Percentiles rank a stretch among this genome's conserved stretches.
Evolutionary conservation across 1,140 invertebrate species (phyloP).

Genomic region (Halictus rubicundus): DNA sequence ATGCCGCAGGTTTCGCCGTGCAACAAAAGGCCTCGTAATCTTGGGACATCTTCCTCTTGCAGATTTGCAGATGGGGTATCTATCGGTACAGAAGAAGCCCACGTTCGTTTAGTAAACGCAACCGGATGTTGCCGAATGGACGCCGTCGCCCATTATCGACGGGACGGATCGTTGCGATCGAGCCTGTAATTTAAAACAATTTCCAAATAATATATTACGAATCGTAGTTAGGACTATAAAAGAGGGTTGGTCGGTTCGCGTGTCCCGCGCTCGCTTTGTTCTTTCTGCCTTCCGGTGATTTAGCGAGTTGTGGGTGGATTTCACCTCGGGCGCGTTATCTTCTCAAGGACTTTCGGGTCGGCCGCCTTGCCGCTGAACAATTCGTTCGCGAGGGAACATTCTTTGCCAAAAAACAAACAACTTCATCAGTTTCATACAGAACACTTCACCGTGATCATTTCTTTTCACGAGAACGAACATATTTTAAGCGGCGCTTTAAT

Average conservation of each 20-base stretch:
- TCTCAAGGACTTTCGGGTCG: neutral
- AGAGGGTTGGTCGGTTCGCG: slow-evolving; percentile 25
- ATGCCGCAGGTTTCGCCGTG: neutral
- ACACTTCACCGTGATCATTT: too few species aligned
- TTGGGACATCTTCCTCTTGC: neutral
- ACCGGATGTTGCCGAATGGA: slow-evolving; percentile 43
- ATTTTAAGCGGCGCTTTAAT: too few species aligned
- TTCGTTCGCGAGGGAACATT: neutral
- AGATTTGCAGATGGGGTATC: neutral
- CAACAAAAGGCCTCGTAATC: neutral
- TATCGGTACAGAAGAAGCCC: neutral
- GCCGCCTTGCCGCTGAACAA: neutral
- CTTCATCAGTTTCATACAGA: too few species aligned
- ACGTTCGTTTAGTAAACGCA: slow-evolving; percentile 4
- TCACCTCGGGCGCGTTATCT: slow-evolving; percentile 28
- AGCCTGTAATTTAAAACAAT: slow-evolving; percentile 68
- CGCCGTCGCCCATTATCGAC: slow-evolving; percentile 58
- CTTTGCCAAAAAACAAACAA: too few species aligned
- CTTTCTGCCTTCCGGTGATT: slow-evolving; percentile 55
- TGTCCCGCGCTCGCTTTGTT: slow-evolving; percentile 25
- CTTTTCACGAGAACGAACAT: too few species aligned
- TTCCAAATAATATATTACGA: slow-evolving; percentile 65
- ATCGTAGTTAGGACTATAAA: slow-evolving; percentile 46
- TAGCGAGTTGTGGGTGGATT: slow-evolving; percentile 62
- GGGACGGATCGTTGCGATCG: slow-evolving; percentile 24